phyloP scores from a whole-genome alignment of 2,797 vertebrate genomes.

The Miichthys miiuy region DNA sequence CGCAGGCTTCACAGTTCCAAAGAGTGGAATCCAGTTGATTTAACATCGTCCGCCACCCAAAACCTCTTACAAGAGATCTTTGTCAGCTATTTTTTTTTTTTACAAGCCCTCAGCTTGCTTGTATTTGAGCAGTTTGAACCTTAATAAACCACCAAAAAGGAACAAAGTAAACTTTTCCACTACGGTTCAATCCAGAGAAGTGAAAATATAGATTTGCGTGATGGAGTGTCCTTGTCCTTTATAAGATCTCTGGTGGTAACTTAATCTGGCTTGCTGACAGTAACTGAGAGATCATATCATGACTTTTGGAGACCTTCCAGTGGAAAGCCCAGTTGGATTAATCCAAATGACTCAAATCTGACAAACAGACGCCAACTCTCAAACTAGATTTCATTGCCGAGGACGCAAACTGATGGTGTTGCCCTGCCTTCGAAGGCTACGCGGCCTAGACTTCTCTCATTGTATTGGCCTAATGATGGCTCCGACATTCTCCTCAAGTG shows the following conservation, averaged over 20 bases:
- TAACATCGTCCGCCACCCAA: background rate
- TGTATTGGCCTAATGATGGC: background rate
- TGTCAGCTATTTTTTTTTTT: background rate
- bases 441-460: background rate
- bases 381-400: background rate
- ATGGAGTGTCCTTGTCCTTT: conserved; percentile 16
- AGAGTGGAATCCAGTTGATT: background rate
- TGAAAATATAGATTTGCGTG: conserved; percentile 20
- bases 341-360: conserved; percentile 28
- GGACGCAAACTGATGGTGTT: background rate
- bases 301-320: conserved; percentile 32
- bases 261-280: conserved; percentile 4
- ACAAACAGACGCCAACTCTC: conserved; percentile 15
- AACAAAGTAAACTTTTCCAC: conserved; percentile 28
- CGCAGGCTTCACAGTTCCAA: background rate
- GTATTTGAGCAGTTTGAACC: conserved; percentile 1
- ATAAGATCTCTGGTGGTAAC: background rate
- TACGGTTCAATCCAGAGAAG: background rate
- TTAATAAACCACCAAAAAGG: conserved; percentile 17
- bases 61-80: background rate
- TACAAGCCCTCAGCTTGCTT: conserved; percentile 3
- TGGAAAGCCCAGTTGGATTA: conserved; percentile 1
- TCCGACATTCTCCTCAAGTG: conserved; percentile 6
- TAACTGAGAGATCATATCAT: conserved; percentile 29
- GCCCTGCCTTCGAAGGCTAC: background rate